Base-by-base conservation (phyloP, 1,140 invertebrate species). In the Lepeophtheirus salmonis region DNA sequence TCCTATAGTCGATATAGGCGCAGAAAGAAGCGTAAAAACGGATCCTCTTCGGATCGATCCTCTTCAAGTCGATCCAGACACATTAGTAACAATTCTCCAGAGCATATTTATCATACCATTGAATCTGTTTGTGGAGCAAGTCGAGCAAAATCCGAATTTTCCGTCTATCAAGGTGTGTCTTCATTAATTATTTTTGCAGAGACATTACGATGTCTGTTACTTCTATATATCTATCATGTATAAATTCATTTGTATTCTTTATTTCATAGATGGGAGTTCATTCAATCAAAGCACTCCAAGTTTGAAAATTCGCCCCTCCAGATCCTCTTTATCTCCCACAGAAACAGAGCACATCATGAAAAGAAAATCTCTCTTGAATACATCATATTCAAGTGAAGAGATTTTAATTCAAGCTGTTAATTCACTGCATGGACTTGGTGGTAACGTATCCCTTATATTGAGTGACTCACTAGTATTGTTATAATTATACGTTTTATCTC, bases 361-460 rank as follows among this genome's bases (percentile, higher is more conserved):
- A 10, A 16, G 21, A 16, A 52, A 52, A 21, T 52, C 50, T 16
- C 21, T 52, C n/a, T 16, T 52, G 4, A 52, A 52, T 14, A 57
- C 55, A 3, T 57, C 55, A 3, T 57, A 57, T n/a, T 57, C 55
- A 26, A 57, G 55, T 41, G 55, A 57, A 30, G 55, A 57, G 26
- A 57, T 57, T 41, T 23, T 57, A 14, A 23, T 57, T 10, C 55
- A 57, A 57, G 55, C 55, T 3, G 55, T 25, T n/a, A 57, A 25
- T 21, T 24, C 23, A 12, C 55, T 57, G 14, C 55, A 57, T 24
- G 55, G 55, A 20, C 55, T 57, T 24, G 26, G 26, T 17, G 55
- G 55, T 57, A 25, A n/a, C n/a, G n/a, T n/a, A n/a, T n/a, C n/a
- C n/a, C n/a, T n/a, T n/a, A n/a, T n/a, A n/a, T n/a, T n/a, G n/a